Evolutionary conservation across 2,888 invertebrate species (phyloP).

Genomic region (Ectemnius lituratus): DNA sequence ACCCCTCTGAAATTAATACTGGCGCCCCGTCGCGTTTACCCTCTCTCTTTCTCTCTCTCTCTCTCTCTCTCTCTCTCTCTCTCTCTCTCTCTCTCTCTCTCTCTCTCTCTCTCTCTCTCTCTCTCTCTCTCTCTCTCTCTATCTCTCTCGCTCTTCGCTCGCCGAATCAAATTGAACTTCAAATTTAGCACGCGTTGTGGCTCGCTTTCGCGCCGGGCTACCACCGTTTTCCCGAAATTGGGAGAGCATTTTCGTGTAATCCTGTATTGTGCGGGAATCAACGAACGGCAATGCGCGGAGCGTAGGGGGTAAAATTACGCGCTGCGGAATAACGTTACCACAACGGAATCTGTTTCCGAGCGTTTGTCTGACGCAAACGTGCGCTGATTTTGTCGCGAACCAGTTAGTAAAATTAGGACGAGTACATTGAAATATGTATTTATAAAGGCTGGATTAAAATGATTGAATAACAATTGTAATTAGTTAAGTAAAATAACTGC

Average conservation of each 20-base stretch:
- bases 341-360: not conserved
- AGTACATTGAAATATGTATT: too few species aligned
- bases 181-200: not conserved
- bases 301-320: not conserved
- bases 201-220: not conserved
- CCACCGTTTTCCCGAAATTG: conserved; percentile 9
- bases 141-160: not conserved
- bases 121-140: not conserved
- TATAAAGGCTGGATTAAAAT: too few species aligned
- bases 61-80: conserved; percentile 1
- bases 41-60: not conserved
- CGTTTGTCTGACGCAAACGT: not conserved
- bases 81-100: not conserved
- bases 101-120: not conserved
- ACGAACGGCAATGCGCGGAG: conserved; percentile 2
- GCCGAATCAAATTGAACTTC: conserved; percentile 3
- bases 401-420: too few species aligned
- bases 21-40: too few species aligned
- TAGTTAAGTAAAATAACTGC: too few species aligned
- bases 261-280: conserved; percentile 7
- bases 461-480: too few species aligned
- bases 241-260: conserved; percentile 14
- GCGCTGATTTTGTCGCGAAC: too few species aligned
- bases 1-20: conserved; percentile 44
- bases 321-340: conserved; percentile 9